phyloP scores from a whole-genome alignment of 2,113 vertebrate genomes.

The Seriola dumerili region DNA sequence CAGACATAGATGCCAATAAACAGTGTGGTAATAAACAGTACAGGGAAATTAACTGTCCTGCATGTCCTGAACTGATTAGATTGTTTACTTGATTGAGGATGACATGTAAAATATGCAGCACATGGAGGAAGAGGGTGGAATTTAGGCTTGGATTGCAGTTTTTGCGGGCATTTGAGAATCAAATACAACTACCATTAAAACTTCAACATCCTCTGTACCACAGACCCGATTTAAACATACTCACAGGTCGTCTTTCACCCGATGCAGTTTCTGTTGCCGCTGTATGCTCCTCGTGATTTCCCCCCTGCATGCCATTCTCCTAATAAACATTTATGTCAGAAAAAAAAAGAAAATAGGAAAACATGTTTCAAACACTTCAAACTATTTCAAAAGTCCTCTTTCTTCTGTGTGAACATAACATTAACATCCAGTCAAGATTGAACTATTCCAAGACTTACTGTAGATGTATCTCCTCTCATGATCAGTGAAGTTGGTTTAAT shows the following conservation, averaged over 20 bases:
- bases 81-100: neutral
- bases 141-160: neutral
- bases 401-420: neutral
- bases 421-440: neutral
- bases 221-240: neutral
- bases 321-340: neutral
- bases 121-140: neutral
- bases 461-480: constrained; percentile 38
- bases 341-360: too few species aligned
- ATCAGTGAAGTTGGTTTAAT: neutral
- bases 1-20: neutral
- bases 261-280: neutral
- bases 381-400: neutral
- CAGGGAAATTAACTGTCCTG: neutral
- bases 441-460: constrained; percentile 16
- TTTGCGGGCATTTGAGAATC: neutral
- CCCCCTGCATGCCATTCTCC: constrained; percentile 13
- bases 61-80: neutral
- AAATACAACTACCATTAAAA: neutral
- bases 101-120: neutral
- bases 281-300: neutral
- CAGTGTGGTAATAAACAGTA: neutral
- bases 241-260: constrained; percentile 59
- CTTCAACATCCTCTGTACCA: neutral
- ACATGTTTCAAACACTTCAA: neutral